These are phyloP conservation scores for Coregonus clupeaformis DNA, from an alignment of 2,113 vertebrate species.

Conservation along the genomic window DNA sequence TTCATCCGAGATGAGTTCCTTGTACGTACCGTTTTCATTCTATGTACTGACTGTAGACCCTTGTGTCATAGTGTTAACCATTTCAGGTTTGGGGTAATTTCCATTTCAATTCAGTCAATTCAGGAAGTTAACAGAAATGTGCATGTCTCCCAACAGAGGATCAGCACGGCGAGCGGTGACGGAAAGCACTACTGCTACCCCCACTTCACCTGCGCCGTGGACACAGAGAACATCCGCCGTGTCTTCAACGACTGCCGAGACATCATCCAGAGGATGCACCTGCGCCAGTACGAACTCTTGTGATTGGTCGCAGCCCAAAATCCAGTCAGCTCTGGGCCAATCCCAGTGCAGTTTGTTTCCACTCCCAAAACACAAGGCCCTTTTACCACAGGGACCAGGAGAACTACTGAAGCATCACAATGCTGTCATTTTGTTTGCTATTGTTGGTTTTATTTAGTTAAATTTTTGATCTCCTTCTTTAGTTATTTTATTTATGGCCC, in stretches of 20 bases:
- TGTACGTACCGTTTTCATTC: slow-evolving; percentile 67
- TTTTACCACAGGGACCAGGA: not conserved
- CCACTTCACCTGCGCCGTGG: slow-evolving; percentile 95
- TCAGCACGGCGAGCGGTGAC: slow-evolving; percentile 89
- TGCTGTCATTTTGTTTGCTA: not conserved
- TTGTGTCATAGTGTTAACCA: not conserved
- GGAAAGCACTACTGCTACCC: slow-evolving; percentile 96
- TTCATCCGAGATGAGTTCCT: slow-evolving; percentile 90
- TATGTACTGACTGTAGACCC: not conserved
- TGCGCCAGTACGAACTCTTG: slow-evolving; percentile 96
- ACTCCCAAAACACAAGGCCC: not conserved
- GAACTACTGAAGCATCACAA: not conserved
- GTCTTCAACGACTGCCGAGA: slow-evolving; percentile 90
- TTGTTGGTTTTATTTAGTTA: slow-evolving; percentile 5
- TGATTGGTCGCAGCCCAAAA: slow-evolving; percentile 68
- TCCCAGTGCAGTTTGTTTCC: slow-evolving; percentile 3
- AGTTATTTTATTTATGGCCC: slow-evolving; percentile 51
- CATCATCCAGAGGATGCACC: slow-evolving; percentile 94
- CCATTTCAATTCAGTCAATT: too few relatives aligned
- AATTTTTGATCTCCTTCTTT: slow-evolving; percentile 54
- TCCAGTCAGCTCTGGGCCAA: not conserved
- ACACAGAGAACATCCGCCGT: slow-evolving; percentile 93
- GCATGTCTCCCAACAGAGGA: slow-evolving; percentile 64
- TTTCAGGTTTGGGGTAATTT: too few relatives aligned
- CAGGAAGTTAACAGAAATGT: not conserved